Evolutionary conservation across 2,113 vertebrate genomes (phyloP), one percentile per base, ranked within the genome.

Genomic region (Murina feae): DNA sequence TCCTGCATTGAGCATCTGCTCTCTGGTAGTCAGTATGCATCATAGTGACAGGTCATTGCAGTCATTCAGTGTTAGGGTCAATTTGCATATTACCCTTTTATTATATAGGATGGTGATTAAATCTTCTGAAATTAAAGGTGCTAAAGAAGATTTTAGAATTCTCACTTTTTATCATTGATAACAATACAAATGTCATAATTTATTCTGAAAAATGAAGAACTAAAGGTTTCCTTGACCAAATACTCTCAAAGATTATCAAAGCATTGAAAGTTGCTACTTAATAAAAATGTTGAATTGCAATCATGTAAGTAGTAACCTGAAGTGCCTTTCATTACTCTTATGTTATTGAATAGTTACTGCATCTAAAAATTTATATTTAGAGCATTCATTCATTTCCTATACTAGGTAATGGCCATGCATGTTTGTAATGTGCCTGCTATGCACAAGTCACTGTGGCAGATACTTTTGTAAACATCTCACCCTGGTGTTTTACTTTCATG

Each of bases 121-220:
- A 63, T 93, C 8, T 84, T 88, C 35, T 76, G 86, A 96, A 92
- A 81, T 95, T 87, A 81, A 95, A 96, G 75, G 51, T 53, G 23
- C 28, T 85, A 6, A 18, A 21, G 1, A 71, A 86, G 42, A n/a
- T 93, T 96, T 96, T 93, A 87, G 37, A 82, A 94, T 93, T 96
- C 51, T 96, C 49, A 63, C 72, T 68, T 72, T 81, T 88, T 28
- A 60, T 79, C 42, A 81, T 51, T 65, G 53, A 12, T 74, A 65
- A 75, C 0, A 92, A 37, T 35, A 47, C 8, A 75, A 44, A 10
- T 37, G 1, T 68, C n/a, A 28, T 69, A 65, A 91, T 92, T 75
- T 55, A 49, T 87, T 93, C 88, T 97, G 44, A 53, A 53, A 85
- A 84, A 25, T 13, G 6, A 86, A 68, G 6, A 51, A 30, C 44